These are phyloP conservation scores for Corticium candelabrum DNA, from an alignment of 37 sponge, comb jelly and placozoan species.

Conservation along the genomic window DNA sequence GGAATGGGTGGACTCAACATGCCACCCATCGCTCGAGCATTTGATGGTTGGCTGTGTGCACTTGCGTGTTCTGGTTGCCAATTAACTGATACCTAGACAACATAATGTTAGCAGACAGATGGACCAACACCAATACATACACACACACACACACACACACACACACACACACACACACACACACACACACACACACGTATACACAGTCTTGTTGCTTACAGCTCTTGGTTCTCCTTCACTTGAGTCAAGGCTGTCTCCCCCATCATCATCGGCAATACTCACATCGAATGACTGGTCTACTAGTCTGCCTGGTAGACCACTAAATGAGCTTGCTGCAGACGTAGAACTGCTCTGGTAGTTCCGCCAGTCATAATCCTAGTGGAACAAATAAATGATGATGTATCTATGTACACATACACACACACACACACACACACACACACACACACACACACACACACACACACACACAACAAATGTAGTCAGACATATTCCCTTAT, in stretches of 20 bases:
- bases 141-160: not conserved
- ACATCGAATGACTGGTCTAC: not conserved
- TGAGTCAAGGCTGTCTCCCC: not conserved
- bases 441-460: too few species aligned
- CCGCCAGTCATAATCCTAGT: not conserved
- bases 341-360: not conserved
- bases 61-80: not conserved
- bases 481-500: too few species aligned
- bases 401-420: too few species aligned
- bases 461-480: too few species aligned
- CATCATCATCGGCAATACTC: not conserved
- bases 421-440: too few species aligned
- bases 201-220: too few species aligned
- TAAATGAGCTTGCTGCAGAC: not conserved
- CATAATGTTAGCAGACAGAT: too few species aligned
- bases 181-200: not conserved
- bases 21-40: constrained; percentile 40
- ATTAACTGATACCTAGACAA: not conserved
- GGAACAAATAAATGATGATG: too few species aligned
- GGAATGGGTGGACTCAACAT: constrained; percentile 21
- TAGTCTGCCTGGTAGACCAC: not conserved
- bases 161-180: not conserved
- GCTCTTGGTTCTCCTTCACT: too few species aligned
- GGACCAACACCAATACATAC: not conserved
- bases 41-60: constrained; percentile 2